Conservation (phyloP, 2,797 vertebrate species). For the Channallabes apus region DNA sequence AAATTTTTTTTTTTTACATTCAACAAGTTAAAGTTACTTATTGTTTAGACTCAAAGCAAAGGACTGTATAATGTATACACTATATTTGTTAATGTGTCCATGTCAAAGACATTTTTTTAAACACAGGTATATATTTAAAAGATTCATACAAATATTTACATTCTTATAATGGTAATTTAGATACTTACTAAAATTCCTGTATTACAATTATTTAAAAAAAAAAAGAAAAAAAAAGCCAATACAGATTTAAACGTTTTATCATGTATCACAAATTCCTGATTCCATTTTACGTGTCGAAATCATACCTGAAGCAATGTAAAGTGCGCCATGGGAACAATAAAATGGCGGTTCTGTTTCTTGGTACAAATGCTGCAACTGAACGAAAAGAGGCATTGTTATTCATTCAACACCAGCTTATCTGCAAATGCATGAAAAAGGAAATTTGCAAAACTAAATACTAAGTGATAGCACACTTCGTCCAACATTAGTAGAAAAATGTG, state of each 20-base stretch:
- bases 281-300: background rate
- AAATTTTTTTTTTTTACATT: no score
- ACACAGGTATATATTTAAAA: no score
- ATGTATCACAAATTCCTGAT: background rate
- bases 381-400: constrained; percentile 27
- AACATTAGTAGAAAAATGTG: constrained; percentile 1
- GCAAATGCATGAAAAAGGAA: background rate
- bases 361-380: constrained; percentile 93
- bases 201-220: background rate
- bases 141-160: background rate
- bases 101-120: no score
- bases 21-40: no score
- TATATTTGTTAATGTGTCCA: background rate
- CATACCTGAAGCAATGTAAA: constrained; percentile 90
- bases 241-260: background rate
- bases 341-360: constrained; percentile 95
- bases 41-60: background rate
- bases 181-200: background rate
- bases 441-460: background rate
- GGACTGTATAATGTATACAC: background rate
- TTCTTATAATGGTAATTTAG: background rate
- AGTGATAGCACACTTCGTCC: background rate
- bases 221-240: background rate
- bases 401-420: background rate
- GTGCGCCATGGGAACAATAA: constrained; percentile 85